A percentile compares a stretch with the other conserved stretches of the same genome.
phyloP scores from a whole-genome alignment of 1,140 invertebrate species.

The Probaryconus sp. region DNA sequence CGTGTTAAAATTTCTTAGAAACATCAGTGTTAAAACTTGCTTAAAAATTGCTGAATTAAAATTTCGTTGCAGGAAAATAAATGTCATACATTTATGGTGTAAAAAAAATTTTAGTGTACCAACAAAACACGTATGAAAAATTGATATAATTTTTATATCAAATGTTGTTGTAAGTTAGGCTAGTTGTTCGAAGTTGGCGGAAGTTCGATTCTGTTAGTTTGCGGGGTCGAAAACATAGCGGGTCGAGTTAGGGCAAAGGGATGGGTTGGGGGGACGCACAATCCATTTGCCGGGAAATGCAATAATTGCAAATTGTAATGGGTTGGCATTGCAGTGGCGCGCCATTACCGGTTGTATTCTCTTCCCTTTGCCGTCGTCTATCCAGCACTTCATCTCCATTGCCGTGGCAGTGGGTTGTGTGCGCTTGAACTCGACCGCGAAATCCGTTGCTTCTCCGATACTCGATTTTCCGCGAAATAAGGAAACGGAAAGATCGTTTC shows the following conservation, averaged over 20 bases:
- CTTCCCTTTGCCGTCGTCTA: slow-evolving; percentile 24
- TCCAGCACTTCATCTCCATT: slow-evolving; percentile 30
- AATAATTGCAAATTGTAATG: slow-evolving; percentile 77
- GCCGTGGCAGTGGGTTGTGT: slow-evolving; percentile 9
- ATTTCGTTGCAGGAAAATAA: too few relatives aligned
- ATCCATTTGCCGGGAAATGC: slow-evolving; percentile 74
- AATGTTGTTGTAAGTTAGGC: slow-evolving; percentile 49
- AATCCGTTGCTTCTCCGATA: slow-evolving; percentile 9
- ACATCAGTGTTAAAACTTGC: too few relatives aligned
- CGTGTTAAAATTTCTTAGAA: too few relatives aligned
- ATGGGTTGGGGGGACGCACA: slow-evolving; percentile 60
- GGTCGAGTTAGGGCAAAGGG: background rate
- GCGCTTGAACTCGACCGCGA: background rate
- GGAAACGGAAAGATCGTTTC: slow-evolving; percentile 35
- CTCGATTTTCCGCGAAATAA: slow-evolving; percentile 44
- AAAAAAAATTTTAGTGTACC: too few relatives aligned
- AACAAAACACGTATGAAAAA: too few relatives aligned
- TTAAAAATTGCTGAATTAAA: too few relatives aligned
- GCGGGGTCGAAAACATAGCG: slow-evolving; percentile 25
- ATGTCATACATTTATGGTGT: too few relatives aligned
- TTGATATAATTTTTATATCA: too few relatives aligned
- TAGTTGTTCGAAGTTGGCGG: slow-evolving; percentile 48
- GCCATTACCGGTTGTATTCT: slow-evolving; percentile 69
- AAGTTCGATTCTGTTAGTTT: slow-evolving; percentile 19
- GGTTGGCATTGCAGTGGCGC: slow-evolving; percentile 64